phyloP scores from a whole-genome alignment of 2,113 vertebrate species.

The Chrysemys picta region DNA sequence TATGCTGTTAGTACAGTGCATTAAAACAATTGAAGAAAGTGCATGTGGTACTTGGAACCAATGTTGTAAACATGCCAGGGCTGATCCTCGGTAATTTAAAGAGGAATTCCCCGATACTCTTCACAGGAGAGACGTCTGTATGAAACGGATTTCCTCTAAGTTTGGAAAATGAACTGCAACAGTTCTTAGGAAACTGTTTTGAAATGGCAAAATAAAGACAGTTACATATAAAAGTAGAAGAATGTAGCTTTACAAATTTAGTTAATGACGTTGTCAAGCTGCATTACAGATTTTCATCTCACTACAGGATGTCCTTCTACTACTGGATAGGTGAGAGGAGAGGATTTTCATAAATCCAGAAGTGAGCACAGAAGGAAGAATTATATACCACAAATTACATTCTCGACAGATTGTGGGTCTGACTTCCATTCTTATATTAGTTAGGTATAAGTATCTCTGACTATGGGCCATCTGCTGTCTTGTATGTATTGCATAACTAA shows the following conservation, averaged over 20 bases:
- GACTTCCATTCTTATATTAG: conserved; percentile 2
- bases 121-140: neutral
- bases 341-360: conserved; percentile 11
- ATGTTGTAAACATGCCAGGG: conserved; percentile 3
- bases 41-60: neutral
- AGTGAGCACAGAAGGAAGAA: neutral
- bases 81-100: neutral
- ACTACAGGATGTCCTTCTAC: neutral
- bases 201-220: conserved; percentile 2
- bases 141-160: neutral
- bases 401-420: conserved; percentile 30
- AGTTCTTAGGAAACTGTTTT: neutral
- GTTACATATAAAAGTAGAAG: neutral
- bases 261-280: neutral
- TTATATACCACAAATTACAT: conserved; percentile 15
- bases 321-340: neutral
- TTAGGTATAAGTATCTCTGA: conserved; percentile 35
- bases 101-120: neutral
- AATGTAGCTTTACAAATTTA: neutral
- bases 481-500: conserved; percentile 61
- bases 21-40: neutral
- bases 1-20: neutral
- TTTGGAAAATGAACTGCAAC: neutral
- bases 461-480: conserved; percentile 49
- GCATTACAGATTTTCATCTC: neutral